Conservation (phyloP, 2,797 vertebrate species). For the Sciurus carolinensis region DNA sequence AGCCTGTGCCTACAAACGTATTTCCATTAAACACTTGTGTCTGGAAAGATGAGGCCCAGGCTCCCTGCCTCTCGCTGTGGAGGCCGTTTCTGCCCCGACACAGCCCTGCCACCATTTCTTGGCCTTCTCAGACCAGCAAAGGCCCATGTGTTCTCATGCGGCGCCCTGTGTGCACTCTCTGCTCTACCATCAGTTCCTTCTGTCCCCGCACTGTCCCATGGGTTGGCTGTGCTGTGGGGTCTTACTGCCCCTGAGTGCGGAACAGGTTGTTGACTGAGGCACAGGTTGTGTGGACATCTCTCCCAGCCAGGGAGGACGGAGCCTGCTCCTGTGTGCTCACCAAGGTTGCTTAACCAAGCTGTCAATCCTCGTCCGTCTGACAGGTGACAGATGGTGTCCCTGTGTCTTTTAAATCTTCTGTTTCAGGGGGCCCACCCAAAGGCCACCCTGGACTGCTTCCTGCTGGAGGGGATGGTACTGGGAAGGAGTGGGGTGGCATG, state of each 20-base stretch:
- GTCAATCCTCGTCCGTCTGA: not conserved
- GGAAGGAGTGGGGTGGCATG: not conserved
- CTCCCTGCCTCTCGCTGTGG: too few relatives aligned
- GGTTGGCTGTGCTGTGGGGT: rapidly evolving
- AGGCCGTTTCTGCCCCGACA: rapidly evolving
- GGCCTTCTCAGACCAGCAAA: not conserved
- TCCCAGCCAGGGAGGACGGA: not conserved
- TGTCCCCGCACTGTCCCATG: rapidly evolving
- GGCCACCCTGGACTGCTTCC: too few relatives aligned
- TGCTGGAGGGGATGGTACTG: not conserved
- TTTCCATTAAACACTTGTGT: not conserved
- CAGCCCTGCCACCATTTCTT: rapidly evolving
- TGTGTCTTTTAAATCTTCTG: not conserved
- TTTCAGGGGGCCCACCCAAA: not conserved
- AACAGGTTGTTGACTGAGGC: too few relatives aligned
- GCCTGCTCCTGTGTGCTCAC: not conserved
- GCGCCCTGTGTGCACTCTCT: rapidly evolving
- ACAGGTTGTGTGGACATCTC: rapidly evolving
- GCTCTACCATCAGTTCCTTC: not conserved
- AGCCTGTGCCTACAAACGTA: not conserved
- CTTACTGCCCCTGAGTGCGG: rapidly evolving
- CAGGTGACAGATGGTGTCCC: not conserved
- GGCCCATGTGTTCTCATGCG: rapidly evolving
- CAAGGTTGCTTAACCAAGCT: not conserved
- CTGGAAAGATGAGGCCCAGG: not conserved